Evolutionary conservation across 1,140 invertebrate genomes (phyloP).

Genomic region (Leguminivora glycinivorella): DNA sequence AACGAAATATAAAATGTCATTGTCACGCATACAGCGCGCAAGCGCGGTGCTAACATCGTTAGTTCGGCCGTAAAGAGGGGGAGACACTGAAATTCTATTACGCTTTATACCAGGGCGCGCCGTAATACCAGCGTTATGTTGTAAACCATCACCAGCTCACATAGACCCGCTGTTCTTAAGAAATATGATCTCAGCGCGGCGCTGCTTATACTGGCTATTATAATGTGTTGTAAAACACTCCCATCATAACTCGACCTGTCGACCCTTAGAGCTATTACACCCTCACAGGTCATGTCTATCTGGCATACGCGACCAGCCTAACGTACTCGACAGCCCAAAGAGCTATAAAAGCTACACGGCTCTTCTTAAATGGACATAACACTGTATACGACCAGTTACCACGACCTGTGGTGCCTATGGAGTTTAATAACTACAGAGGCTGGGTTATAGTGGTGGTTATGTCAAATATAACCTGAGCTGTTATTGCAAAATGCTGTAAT

Average conservation of each 20-base stretch:
- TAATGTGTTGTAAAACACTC: slow-evolving; percentile 38
- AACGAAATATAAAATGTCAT: slow-evolving; percentile 26
- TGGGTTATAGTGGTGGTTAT: slow-evolving; percentile 2
- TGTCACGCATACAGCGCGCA: slow-evolving; percentile 50
- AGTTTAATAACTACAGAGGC: not conserved
- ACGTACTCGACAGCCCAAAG: not conserved
- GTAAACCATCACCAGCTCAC: slow-evolving; percentile 62
- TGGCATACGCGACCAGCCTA: not conserved
- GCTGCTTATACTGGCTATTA: not conserved
- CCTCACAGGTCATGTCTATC: slow-evolving; percentile 18
- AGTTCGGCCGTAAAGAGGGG: slow-evolving; percentile 62
- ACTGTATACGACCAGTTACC: not conserved
- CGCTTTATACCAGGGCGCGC: slow-evolving; percentile 69
- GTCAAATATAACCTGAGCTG: slow-evolving; percentile 16
- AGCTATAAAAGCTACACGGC: not conserved
- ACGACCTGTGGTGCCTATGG: not conserved
- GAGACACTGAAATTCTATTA: slow-evolving; percentile 72
- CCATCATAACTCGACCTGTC: slow-evolving; percentile 44
- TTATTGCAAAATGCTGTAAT: not conserved
- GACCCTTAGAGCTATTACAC: slow-evolving; percentile 39
- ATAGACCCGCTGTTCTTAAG: slow-evolving; percentile 43
- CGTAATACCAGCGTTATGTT: slow-evolving; percentile 60
- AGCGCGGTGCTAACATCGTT: slow-evolving; percentile 70
- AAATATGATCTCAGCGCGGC: not conserved
- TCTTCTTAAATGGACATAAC: not conserved